Evolutionary conservation across 2,797 vertebrate genomes (phyloP), one percentile per base, ranked within the genome.

Genomic region (Anisognathus igniventris): DNA sequence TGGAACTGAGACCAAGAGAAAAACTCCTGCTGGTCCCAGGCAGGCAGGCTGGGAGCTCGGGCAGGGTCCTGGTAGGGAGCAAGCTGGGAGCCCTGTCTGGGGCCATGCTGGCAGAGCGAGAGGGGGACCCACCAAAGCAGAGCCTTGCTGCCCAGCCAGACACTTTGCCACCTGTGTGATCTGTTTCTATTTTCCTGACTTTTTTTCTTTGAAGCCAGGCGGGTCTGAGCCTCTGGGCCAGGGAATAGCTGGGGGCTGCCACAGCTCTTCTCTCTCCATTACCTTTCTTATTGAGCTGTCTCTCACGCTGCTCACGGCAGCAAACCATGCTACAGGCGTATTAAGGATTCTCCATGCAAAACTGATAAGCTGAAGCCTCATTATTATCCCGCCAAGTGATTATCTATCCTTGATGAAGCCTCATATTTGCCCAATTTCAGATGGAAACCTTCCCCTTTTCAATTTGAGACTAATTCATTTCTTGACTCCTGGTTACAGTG

Each of bases 371-470:
- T 92, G 81, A 79, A 94, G 92, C 76, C 88, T 97, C 93, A 96
- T 97, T 97, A 97, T 97, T 96, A 97, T 96, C 96, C 92, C 1
- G 4, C 95, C 83, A 93, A 93, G 92, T 94, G 95, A 97, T 97
- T 97, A 97, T 97, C 95, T 97, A 88, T 79, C 88, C 96, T 96
- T 96, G 96, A 97, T 96, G 95, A 96, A 96, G 96, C 91, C 93
- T 97, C 94, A 31, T 96, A 97, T 97, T 97, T 97, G 90, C 92
- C 92, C 96, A 95, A 91, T 94, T 97, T 96, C 95, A 95, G 92
- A 97, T 88, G 88, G 95, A 97, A 97, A 95, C 94, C 86, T 94
- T 96, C 92, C 95, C 75, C 90, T 93, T 96, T 96, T 96, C 94
- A 96, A 96, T 97, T 95, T 96, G 90, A 94, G 93, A 89, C 90